phyloP scores from a whole-genome alignment of 2,888 invertebrate genomes.

The Stenoptilia bipunctidactyla region DNA sequence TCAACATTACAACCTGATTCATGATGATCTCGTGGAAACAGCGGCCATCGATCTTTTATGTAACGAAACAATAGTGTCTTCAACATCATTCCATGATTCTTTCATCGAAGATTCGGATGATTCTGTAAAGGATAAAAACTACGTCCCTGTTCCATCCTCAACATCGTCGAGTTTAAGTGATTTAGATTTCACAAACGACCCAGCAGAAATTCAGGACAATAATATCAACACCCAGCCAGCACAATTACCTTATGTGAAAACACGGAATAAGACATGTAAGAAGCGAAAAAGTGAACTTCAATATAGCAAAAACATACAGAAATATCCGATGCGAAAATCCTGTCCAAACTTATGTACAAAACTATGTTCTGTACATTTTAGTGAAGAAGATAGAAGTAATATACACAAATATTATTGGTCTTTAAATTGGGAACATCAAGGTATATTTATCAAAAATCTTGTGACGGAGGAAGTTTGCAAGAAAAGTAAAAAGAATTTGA shows the following conservation, averaged over 20 bases:
- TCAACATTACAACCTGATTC: conserved; percentile 5
- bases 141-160: too few relatives aligned
- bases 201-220: conserved; percentile 7
- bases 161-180: too few relatives aligned
- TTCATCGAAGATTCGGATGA: too few relatives aligned
- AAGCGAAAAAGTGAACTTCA: background rate
- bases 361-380: conserved; percentile 7
- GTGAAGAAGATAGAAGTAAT: conserved; percentile 3
- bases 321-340: conserved; percentile 8
- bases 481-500: conserved; percentile 7
- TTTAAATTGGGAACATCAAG: conserved; percentile 9
- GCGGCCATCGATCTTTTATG: conserved; percentile 7
- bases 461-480: too few relatives aligned
- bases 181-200: conserved; percentile 6
- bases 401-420: conserved; percentile 8
- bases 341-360: conserved; percentile 2
- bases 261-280: conserved; percentile 6
- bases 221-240: background rate
- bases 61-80: conserved; percentile 6
- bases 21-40: conserved; percentile 2
- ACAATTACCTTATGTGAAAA: conserved; percentile 3
- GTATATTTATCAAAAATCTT: too few relatives aligned
- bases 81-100: conserved; percentile 7
- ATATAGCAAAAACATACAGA: conserved; percentile 7
- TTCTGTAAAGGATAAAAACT: too few relatives aligned